Percentiles rank a stretch among this genome's conserved stretches.
Evolutionary conservation across 1,140 invertebrate species (phyloP).

Genomic region (Andricus grossulariae): DNA sequence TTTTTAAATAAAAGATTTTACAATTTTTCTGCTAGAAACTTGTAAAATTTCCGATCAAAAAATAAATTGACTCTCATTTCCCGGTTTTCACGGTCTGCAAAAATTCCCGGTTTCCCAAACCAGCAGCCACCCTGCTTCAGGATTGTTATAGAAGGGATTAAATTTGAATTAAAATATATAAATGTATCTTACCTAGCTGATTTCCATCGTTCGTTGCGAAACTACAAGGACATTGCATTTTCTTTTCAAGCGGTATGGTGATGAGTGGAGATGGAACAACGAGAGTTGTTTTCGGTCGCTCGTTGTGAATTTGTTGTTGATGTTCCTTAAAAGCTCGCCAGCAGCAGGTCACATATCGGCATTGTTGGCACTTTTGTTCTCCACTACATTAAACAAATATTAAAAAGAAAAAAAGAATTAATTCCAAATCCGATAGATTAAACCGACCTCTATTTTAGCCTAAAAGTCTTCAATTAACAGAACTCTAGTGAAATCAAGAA

Average conservation of each 20-base stretch:
- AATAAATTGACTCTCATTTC: no score
- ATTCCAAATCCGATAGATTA: no score
- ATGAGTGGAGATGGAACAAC: slow-evolving; percentile 74
- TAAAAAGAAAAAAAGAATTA: slow-evolving; percentile 33
- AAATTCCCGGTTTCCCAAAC: no score
- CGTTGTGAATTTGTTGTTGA: slow-evolving; percentile 79
- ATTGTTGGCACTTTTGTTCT: slow-evolving; percentile 83
- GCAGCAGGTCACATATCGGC: slow-evolving; percentile 86
- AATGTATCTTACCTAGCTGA: slow-evolving; percentile 63
- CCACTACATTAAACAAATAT: slow-evolving; percentile 77
- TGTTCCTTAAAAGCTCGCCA: slow-evolving; percentile 85
- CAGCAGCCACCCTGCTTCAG: no score
- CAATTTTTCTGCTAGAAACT: no score
- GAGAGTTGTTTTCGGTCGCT: slow-evolving; percentile 77
- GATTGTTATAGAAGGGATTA: not conserved
- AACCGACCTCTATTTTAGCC: no score
- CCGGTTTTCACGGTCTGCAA: no score
- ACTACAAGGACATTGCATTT: slow-evolving; percentile 85
- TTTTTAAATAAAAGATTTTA: no score
- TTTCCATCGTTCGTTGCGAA: slow-evolving; percentile 82
- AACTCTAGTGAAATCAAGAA: no score
- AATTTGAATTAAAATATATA: slow-evolving; percentile 29
- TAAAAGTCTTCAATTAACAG: no score
- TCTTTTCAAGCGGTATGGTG: slow-evolving; percentile 75
- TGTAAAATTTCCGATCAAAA: no score